Conservation (phyloP, 2,888 invertebrate genomes). For the Acrobeloides nanus region DNA sequence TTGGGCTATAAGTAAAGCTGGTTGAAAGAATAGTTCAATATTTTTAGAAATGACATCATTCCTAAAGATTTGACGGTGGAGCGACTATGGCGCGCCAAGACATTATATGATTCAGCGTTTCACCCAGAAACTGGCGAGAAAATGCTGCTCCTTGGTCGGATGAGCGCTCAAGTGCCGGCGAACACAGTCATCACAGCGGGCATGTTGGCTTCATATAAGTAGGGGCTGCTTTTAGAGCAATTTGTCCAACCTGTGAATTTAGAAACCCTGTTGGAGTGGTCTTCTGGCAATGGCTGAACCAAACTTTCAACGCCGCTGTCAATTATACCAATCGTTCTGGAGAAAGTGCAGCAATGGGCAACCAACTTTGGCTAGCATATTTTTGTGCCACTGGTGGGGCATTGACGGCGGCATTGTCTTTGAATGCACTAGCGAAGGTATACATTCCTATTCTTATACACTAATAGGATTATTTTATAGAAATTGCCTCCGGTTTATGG, state of each 20-base stretch:
- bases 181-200: constrained; percentile 89
- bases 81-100: constrained; percentile 81
- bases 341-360: constrained; percentile 50
- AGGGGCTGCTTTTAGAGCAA: too few relatives aligned
- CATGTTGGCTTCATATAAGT: constrained; percentile 15
- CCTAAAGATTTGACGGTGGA: constrained; percentile 66
- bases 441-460: background rate
- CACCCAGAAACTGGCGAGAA: constrained; percentile 97
- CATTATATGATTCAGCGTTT: constrained; percentile 92
- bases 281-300: constrained; percentile 77
- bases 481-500: constrained; percentile 71
- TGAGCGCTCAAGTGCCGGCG: constrained; percentile 95
- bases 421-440: constrained; percentile 71
- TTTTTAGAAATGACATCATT: constrained; percentile 53
- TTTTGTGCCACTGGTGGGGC: constrained; percentile 67
- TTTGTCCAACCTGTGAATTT: too few relatives aligned
- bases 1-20: constrained; percentile 73
- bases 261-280: constrained; percentile 5
- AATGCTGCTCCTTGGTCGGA: constrained; percentile 81
- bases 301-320: constrained; percentile 93
- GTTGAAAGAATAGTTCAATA: too few relatives aligned
- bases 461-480: constrained; percentile 55
- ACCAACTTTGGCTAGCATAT: constrained; percentile 22
- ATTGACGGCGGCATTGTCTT: constrained; percentile 74
- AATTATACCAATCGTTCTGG: constrained; percentile 87